phyloP scores from a whole-genome alignment of 2,888 invertebrate species.

The Ormyrus rosae region DNA sequence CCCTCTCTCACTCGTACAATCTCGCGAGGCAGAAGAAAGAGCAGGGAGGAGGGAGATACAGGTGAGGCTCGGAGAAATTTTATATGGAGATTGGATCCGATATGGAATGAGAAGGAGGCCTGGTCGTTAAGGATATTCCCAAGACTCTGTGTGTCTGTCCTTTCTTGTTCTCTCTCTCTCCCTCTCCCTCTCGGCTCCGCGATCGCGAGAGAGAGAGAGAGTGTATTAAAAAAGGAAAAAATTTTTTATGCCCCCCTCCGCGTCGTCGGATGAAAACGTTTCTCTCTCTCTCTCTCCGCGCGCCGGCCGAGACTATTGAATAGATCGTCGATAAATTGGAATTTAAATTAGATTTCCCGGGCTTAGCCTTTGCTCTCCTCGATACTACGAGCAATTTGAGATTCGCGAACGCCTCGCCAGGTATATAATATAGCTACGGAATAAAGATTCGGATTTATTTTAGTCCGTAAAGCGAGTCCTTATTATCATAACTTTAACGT shows the following conservation, averaged over 20 bases:
- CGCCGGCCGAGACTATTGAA: constrained; percentile 24
- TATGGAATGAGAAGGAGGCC: constrained; percentile 45
- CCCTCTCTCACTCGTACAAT: constrained; percentile 43
- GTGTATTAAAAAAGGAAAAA: background rate
- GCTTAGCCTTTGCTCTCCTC: background rate
- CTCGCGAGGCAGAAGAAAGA: background rate
- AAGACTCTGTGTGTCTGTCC: constrained; percentile 39
- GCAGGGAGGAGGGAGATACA: constrained; percentile 22
- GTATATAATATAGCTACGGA: constrained; percentile 1
- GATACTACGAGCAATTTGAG: constrained; percentile 45
- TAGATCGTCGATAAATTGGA: constrained; percentile 57
- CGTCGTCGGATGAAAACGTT: constrained; percentile 45
- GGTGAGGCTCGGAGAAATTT: constrained; percentile 46
- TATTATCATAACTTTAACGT: constrained; percentile 51
- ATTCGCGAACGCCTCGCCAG: constrained; percentile 4
- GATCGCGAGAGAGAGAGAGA: background rate
- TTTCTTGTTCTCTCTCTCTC: constrained; percentile 16
- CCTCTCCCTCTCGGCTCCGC: background rate
- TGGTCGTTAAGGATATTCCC: constrained; percentile 56
- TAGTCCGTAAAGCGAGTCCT: constrained; percentile 46
- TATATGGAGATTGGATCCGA: constrained; percentile 58
- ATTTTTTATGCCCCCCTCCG: constrained; percentile 29
- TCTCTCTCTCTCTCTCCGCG: background rate
- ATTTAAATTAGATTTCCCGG: constrained; percentile 56
- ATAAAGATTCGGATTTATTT: constrained; percentile 56